These are phyloP conservation scores for Phalacrocorax aristotelis DNA, from an alignment of 2,113 vertebrate species.

Conservation along the genomic window DNA sequence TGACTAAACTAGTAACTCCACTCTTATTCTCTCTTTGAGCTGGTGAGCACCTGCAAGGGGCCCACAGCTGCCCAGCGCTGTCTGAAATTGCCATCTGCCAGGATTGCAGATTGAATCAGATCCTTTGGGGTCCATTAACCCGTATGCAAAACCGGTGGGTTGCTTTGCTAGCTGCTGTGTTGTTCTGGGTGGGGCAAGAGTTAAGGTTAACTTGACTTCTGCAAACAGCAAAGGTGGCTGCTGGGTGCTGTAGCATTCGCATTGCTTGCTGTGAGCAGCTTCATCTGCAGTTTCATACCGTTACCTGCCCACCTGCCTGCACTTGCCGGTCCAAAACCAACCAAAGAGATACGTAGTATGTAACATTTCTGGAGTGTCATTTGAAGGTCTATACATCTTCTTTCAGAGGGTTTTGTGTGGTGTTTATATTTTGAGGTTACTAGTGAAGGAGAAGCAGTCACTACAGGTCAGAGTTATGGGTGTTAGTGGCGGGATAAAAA, in stretches of 20 bases:
- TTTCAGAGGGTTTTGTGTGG: neutral
- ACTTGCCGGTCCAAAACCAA: neutral
- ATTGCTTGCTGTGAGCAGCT: neutral
- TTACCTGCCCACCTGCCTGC: neutral
- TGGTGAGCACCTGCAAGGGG: constrained; percentile 15
- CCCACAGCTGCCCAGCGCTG: neutral
- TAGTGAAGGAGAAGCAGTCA: neutral
- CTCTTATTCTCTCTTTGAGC: neutral
- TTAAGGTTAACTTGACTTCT: neutral
- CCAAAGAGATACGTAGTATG: rapidly evolving
- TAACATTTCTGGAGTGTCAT: neutral
- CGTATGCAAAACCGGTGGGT: neutral
- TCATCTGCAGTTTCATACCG: neutral
- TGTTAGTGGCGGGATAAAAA: constrained; percentile 29
- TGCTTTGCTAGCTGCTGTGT: neutral
- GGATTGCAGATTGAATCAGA: neutral
- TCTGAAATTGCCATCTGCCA: constrained; percentile 3
- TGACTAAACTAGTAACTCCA: neutral
- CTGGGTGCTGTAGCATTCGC: neutral
- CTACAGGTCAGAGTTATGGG: neutral
- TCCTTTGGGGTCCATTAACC: neutral
- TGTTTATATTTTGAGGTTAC: constrained; percentile 30
- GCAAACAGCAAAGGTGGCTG: neutral
- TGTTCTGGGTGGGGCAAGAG: neutral
- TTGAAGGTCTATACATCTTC: neutral